A percentile compares a stretch with the other conserved stretches of the same genome.
phyloP scores from a whole-genome alignment of 2,888 invertebrate genomes.

The Drosophila antonietae region DNA sequence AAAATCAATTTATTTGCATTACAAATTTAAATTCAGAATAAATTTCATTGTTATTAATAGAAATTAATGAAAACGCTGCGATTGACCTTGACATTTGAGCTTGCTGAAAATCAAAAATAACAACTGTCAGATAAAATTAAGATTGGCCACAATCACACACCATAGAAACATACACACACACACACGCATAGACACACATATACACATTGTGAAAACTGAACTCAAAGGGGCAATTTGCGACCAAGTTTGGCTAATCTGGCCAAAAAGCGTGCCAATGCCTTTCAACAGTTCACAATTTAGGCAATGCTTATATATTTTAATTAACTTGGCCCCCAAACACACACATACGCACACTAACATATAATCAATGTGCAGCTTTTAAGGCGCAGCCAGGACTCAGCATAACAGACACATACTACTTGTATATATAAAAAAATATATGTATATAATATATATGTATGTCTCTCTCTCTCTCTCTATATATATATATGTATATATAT shows the following conservation, averaged over 20 bases:
- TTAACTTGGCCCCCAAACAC: slow-evolving; percentile 46
- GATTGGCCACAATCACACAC: slow-evolving; percentile 40
- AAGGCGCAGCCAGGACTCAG: slow-evolving; percentile 66
- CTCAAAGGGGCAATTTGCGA: slow-evolving; percentile 39
- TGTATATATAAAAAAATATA: neutral
- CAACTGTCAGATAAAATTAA: slow-evolving; percentile 69
- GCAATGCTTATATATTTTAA: slow-evolving; percentile 68
- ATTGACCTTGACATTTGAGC: slow-evolving; percentile 30
- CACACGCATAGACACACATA: neutral
- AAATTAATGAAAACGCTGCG: slow-evolving; percentile 5
- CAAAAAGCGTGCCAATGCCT: slow-evolving; percentile 63
- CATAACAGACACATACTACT: slow-evolving; percentile 20
- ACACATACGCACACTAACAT: slow-evolving; percentile 14
- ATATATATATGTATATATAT: too few species aligned
- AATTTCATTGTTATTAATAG: slow-evolving; percentile 8
- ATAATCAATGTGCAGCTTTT: slow-evolving; percentile 32
- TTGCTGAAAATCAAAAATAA: slow-evolving; percentile 58
- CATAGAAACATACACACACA: neutral
- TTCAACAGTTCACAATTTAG: slow-evolving; percentile 65
- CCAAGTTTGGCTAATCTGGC: slow-evolving; percentile 58
- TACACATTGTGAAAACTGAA: slow-evolving; percentile 6
- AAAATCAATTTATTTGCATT: slow-evolving; percentile 10
- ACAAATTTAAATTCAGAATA: slow-evolving; percentile 11
- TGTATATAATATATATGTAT: slow-evolving; percentile 13
- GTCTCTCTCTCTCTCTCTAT: too few species aligned